phyloP scores from a whole-genome alignment of 1,140 invertebrate species.

The Aphelinus atriplicis region DNA sequence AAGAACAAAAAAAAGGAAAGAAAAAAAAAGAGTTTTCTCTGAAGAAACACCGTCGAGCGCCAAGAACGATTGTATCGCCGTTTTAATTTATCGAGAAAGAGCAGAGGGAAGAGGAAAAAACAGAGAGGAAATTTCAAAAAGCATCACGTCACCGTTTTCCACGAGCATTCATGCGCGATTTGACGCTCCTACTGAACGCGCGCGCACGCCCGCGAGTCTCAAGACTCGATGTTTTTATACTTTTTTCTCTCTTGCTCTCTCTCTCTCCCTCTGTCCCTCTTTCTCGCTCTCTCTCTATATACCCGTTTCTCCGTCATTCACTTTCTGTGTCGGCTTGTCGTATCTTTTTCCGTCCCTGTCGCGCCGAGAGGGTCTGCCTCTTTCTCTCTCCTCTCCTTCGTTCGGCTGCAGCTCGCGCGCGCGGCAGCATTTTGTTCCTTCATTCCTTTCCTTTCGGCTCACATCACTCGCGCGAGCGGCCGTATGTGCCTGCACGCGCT shows the following conservation, averaged over 20 bases:
- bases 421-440: slow-evolving; percentile 42
- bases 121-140: slow-evolving; percentile 24
- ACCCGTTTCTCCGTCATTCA: not conserved
- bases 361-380: slow-evolving; percentile 36
- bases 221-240: not conserved
- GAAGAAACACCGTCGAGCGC: not conserved
- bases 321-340: slow-evolving; percentile 42
- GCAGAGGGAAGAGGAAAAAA: not conserved
- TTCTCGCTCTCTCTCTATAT: not conserved
- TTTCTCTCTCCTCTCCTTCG: slow-evolving; percentile 24
- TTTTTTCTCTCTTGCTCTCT: slow-evolving; percentile 16
- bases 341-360: slow-evolving; percentile 42
- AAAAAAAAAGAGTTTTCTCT: not conserved
- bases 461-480: slow-evolving; percentile 5
- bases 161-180: slow-evolving; percentile 24
- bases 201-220: not conserved
- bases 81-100: slow-evolving; percentile 26
- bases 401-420: slow-evolving; percentile 20
- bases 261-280: slow-evolving; percentile 1
- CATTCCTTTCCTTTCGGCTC: slow-evolving; percentile 35
- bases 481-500: slow-evolving; percentile 1
- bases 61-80: slow-evolving; percentile 18
- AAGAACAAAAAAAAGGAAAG: too few relatives aligned
- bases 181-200: slow-evolving; percentile 10
- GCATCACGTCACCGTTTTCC: slow-evolving; percentile 11